Evolutionary conservation across 2,113 vertebrate genomes (phyloP).

Genomic region (Pardalotus punctatus): DNA sequence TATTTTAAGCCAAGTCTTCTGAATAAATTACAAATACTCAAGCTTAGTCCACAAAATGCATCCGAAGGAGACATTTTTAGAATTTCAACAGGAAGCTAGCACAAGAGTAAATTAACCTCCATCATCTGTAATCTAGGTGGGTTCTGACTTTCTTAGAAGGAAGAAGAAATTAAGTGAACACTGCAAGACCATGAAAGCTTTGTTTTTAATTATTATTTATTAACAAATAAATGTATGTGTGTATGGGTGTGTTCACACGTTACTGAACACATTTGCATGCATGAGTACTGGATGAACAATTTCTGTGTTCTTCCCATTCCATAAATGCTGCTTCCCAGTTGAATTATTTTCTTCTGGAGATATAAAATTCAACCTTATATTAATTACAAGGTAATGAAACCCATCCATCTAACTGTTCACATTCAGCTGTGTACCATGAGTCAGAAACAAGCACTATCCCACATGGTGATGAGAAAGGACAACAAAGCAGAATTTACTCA

Average conservation of each 20-base stretch:
- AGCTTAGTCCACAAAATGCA: neutral
- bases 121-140: neutral
- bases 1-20: neutral
- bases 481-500: neutral
- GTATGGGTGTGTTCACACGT: fast-evolving
- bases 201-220: neutral
- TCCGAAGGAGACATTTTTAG: neutral
- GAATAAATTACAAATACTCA: neutral
- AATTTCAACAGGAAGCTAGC: neutral
- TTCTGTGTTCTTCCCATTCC: neutral
- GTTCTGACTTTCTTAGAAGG: neutral
- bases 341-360: neutral
- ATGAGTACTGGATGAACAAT: neutral
- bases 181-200: neutral
- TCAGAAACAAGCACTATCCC: neutral
- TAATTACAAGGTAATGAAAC: constrained; percentile 17
- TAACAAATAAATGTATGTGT: neutral
- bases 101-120: neutral
- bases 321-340: neutral
- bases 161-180: neutral
- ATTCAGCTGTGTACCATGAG: neutral
- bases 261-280: fast-evolving
- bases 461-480: neutral
- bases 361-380: constrained; percentile 10
- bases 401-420: neutral